Base-by-base conservation (phyloP, 2,888 invertebrate genomes). In the Cantharis rustica region DNA sequence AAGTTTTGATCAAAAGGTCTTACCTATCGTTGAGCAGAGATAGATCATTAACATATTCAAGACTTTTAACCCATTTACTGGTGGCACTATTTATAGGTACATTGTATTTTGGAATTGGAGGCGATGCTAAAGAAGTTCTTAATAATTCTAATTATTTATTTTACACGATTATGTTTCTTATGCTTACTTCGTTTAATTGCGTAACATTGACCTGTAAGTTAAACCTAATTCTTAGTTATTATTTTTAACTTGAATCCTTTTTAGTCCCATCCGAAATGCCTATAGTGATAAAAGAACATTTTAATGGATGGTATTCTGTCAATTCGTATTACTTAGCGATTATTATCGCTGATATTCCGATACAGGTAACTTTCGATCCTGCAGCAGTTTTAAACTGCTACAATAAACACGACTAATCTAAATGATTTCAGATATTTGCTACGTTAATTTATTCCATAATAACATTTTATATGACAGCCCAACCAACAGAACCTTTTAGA, bases 171-270 rank as follows among this genome's bases (percentile, higher is more conserved):
- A 94, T 98, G 92, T 98, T 98, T 88, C 91, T 98, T 72, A 97
- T 98, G 95, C 96, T 96, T 87, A 97, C 96, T 7, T 95, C 98
- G 0, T 96, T 98, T 87, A 97, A 96, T 89, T 93, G 96, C 13
- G 95, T 96, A 75, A 92, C 95, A 68, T 93, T 98, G 26, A 95
- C 94, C 80, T 98, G 98, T 98, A 91, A 95, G 96, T 93, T 76
- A 73, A 11, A 73, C 31, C 47, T 31, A 5, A 31, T n/a, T 16
- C 23, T 47, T 15, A 2, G 13, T 15, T 16, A 13, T 23, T 64
- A 16, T 17, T 17, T 64, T 64, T 76, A 15, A 69, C 10, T 71
- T 1, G 79, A 47, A 9, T 71, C 80, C 69, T 69, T 87, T 88
- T 78, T 86, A 93, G 93, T 93, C 89, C 93, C 93, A 0, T 88